Percentiles rank a stretch among this genome's conserved stretches.
Conservation (phyloP, 2,797 vertebrate genomes). For the Acanthurus lineatus region DNA sequence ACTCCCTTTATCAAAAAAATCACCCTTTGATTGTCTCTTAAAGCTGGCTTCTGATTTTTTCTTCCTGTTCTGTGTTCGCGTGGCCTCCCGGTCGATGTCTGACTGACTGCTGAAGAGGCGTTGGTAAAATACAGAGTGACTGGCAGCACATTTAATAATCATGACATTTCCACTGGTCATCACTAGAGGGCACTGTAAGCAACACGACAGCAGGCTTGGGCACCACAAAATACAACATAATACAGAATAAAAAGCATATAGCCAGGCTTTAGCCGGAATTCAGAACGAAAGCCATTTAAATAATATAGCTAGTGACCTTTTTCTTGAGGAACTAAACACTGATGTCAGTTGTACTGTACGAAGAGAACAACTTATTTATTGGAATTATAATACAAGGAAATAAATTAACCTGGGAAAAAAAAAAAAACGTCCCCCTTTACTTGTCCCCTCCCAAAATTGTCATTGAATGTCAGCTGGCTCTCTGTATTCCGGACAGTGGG, state of each 20-base stretch:
- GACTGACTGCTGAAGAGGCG: slow-evolving; percentile 57
- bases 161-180: slow-evolving; percentile 84
- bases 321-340: slow-evolving; percentile 83
- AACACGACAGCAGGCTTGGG: slow-evolving; percentile 86
- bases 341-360: slow-evolving; percentile 83
- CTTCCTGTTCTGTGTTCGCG: slow-evolving; percentile 31
- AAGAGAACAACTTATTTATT: slow-evolving; percentile 84
- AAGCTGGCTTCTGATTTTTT: slow-evolving; percentile 53
- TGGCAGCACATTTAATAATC: slow-evolving; percentile 78
- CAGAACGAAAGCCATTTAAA: slow-evolving; percentile 83
- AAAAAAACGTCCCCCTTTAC: slow-evolving; percentile 5
- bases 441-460: slow-evolving; percentile 61
- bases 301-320: slow-evolving; percentile 77
- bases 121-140: slow-evolving; percentile 66
- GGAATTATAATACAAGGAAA: slow-evolving; percentile 87
- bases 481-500: slow-evolving; percentile 58
- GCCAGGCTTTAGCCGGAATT: slow-evolving; percentile 77
- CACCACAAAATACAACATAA: slow-evolving; percentile 84
- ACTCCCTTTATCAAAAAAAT: slow-evolving; percentile 58
- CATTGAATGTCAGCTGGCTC: slow-evolving; percentile 53
- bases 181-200: slow-evolving; percentile 89
- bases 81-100: slow-evolving; percentile 42
- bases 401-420: slow-evolving; percentile 79
- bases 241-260: slow-evolving; percentile 82
- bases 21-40: slow-evolving; percentile 73